Evolutionary conservation across 2,113 vertebrate genomes (phyloP).

Genomic region (Microtus richardsoni): DNA sequence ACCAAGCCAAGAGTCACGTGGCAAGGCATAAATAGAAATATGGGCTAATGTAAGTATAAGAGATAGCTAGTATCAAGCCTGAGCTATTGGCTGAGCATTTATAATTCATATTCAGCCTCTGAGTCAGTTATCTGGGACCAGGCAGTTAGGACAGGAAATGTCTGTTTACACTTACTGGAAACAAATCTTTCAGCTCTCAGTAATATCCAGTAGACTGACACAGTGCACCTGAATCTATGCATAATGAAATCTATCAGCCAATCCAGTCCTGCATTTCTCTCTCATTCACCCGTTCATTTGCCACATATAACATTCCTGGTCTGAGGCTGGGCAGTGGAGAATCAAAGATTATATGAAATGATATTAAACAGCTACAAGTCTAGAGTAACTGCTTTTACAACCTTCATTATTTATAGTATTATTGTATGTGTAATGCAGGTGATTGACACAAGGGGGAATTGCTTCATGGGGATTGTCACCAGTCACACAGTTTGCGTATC

Average conservation of each 20-base stretch:
- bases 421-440: fast-evolving
- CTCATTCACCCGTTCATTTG: background rate
- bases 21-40: no score
- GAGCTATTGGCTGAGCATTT: no score
- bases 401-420: background rate
- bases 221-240: no score
- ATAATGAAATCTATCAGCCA: no score
- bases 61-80: no score
- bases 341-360: background rate
- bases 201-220: fast-evolving
- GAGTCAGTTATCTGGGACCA: no score
- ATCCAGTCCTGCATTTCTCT: background rate
- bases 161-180: background rate
- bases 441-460: background rate
- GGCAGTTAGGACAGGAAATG: no score
- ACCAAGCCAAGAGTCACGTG: no score
- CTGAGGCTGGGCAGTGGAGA: background rate
- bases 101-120: no score
- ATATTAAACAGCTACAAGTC: no score
- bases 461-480: background rate
- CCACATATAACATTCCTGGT: background rate
- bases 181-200: background rate
- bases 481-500: fast-evolving
- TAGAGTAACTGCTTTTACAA: background rate
- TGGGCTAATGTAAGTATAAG: no score